Base-by-base conservation (phyloP, 2,113 vertebrate genomes). In the Mesoclemmys tuberculata region DNA sequence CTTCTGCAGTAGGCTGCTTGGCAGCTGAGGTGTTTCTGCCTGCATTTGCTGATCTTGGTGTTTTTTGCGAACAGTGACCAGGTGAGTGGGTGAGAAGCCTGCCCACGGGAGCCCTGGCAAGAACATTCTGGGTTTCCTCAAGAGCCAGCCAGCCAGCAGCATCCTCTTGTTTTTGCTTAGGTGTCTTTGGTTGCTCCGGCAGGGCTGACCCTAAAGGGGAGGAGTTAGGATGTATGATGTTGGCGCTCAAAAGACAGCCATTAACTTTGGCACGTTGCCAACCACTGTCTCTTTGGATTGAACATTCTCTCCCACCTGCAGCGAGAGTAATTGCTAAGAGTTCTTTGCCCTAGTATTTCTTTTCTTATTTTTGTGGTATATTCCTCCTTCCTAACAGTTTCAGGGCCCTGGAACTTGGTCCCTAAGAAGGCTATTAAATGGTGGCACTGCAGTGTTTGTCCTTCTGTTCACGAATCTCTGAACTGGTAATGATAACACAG, bases 221-320 rank as follows among this genome's bases (percentile, higher is more conserved):
- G 93, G 94, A 91, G 88, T 85, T 94, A 93, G 94, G 84, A 90
- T 80, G 71, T 64, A 89, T 87, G 74, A 83, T 87, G 95, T 90
- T 64, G 82, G 80, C 88, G 91, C 80, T 93, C 95, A 87, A 1
- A 0, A 52, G 74, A 78, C 71, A 90, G 85, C 85, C 93, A 19
- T 89, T 93, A 10, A 91, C 71, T 26, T 22, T 84, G 80, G 88
- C 94, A 58, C 24, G 84, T 38, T 90, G 74, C 92, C 95, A 96
- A 78, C 77, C 80, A 56, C 78, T 89, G 78, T 93, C 90, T 88
- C 46, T 90, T 71, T 49, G 75, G 22, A 1, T 89, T 21, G 12
- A 75, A 5, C 38, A 21, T 44, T 24, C 22, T 75, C 71, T 49
- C 78, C 82, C 80, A 92, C 82, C 90, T 92, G 87, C 54, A 78